phyloP scores from a whole-genome alignment of 2,888 invertebrate genomes.

The Caenorhabditis sp. region DNA sequence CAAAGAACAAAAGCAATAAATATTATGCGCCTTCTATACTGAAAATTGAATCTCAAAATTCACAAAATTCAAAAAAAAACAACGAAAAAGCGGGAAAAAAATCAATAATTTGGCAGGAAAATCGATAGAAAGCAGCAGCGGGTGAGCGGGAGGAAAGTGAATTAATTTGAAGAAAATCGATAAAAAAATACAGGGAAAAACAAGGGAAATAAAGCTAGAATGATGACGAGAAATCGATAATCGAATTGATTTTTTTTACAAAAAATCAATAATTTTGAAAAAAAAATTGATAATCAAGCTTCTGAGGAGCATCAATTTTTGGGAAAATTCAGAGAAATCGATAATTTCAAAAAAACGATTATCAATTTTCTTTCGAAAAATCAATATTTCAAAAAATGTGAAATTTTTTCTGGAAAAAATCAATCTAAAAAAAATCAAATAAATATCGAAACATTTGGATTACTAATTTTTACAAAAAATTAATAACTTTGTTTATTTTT shows the following conservation, averaged over 20 bases:
- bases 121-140: constrained; percentile 40
- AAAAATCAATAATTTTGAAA: not conserved
- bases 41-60: not conserved
- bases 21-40: constrained; percentile 32
- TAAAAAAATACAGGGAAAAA: constrained; percentile 4
- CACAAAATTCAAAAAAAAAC: not conserved
- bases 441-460: too few species aligned
- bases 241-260: too few species aligned
- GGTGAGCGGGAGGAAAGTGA: constrained; percentile 17
- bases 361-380: too few species aligned
- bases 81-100: not conserved
- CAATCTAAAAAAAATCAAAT: too few species aligned
- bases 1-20: constrained; percentile 36
- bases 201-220: not conserved
- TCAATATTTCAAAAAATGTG: too few species aligned
- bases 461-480: too few species aligned
- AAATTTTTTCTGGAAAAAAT: too few species aligned
- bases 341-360: too few species aligned
- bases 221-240: too few species aligned
- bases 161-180: not conserved
- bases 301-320: too few species aligned
- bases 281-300: not conserved
- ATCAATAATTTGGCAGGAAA: constrained; percentile 37
- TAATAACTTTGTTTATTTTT: too few species aligned
- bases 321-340: too few species aligned